A percentile compares a stretch with the other conserved stretches of the same genome.
phyloP scores from a whole-genome alignment of 2,888 invertebrate species.

The Halictus ligatus region DNA sequence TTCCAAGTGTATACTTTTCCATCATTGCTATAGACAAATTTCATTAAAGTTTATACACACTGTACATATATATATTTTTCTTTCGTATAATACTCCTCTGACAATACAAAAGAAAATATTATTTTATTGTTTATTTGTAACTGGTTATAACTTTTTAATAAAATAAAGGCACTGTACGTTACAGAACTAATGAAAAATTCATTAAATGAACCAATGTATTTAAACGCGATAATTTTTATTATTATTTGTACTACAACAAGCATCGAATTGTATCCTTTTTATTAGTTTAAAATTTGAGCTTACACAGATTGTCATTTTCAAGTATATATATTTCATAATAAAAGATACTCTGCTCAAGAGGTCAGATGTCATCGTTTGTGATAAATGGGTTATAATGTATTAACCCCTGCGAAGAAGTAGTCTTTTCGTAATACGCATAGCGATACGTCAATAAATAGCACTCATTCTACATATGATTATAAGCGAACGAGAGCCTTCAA shows the following conservation, averaged over 20 bases:
- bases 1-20: neutral
- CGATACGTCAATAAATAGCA: slow-evolving; percentile 24
- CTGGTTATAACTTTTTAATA: neutral
- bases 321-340: neutral
- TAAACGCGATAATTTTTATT: neutral
- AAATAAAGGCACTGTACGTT: neutral
- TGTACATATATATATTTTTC: neutral
- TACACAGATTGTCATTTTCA: neutral
- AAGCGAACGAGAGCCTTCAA: neutral
- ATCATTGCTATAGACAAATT: neutral
- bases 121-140: neutral
- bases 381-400: slow-evolving; percentile 46
- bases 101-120: neutral
- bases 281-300: neutral
- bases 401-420: slow-evolving; percentile 62
- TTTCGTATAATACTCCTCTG: too few relatives aligned
- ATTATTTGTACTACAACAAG: neutral
- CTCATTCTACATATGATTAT: neutral
- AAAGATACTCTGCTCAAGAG: slow-evolving; percentile 35
- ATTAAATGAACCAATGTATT: neutral
- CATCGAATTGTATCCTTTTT: neutral
- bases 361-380: slow-evolving; percentile 55
- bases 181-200: neutral
- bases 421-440: slow-evolving; percentile 18
- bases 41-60: neutral